Evolutionary conservation across 2,888 invertebrate species (phyloP).

Genomic region (Chaetoderma sp.): DNA sequence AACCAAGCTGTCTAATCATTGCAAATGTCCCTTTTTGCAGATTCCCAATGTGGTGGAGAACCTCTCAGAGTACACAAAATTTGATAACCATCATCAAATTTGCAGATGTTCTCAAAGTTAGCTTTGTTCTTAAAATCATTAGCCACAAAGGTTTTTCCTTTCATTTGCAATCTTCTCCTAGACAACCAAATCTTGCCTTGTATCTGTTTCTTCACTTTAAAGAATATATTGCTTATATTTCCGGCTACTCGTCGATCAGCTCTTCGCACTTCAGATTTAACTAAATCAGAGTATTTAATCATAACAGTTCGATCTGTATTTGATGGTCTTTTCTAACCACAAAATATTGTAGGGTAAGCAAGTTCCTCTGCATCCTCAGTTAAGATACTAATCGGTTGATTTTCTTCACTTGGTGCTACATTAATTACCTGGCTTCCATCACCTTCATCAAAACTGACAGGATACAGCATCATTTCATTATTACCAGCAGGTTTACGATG

Average conservation of each 20-base stretch:
- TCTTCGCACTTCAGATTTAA: slow-evolving; percentile 20
- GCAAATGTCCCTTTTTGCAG: slow-evolving; percentile 11
- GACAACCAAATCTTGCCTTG: background rate
- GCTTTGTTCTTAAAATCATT: too few species aligned
- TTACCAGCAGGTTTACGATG: too few species aligned
- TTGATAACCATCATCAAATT: slow-evolving; percentile 11
- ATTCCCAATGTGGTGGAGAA: slow-evolving; percentile 18
- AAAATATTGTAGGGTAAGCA: slow-evolving; percentile 33
- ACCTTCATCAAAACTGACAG: too few species aligned
- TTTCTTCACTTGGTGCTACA: too few species aligned
- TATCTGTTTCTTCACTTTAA: slow-evolving; percentile 31
- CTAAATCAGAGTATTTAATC: slow-evolving; percentile 23
- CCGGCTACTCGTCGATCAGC: slow-evolving; percentile 26
- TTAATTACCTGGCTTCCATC: too few species aligned
- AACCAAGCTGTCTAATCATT: slow-evolving; percentile 2
- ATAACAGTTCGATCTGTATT: slow-evolving; percentile 24
- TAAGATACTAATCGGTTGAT: slow-evolving; percentile 36
- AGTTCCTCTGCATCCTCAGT: slow-evolving; percentile 25
- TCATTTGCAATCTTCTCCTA: slow-evolving; percentile 13
- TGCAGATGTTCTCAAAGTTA: too few species aligned
- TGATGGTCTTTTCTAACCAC: slow-evolving; percentile 21
- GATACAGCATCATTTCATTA: too few species aligned
- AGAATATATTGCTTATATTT: slow-evolving; percentile 33
- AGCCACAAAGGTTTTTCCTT: too few species aligned
- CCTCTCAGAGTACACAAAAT: slow-evolving; percentile 16